Base-by-base conservation (phyloP, 2,888 invertebrate species). In the Colostygia pectinataria region DNA sequence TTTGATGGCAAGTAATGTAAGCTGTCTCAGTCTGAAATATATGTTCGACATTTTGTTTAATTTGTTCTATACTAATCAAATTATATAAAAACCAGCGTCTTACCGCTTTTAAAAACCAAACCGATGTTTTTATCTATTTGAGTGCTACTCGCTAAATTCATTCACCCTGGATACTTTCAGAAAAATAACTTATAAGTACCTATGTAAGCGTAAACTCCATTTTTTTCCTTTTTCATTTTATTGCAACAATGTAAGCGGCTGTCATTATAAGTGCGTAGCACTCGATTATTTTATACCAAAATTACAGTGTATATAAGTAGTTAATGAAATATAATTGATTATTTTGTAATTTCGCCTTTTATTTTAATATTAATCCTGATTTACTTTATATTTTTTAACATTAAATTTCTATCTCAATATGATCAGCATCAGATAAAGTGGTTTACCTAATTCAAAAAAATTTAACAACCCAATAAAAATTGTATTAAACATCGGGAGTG, bases 211-310 rank as follows among this genome's bases (percentile, higher is more conserved):
- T 23, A 14, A 5, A 13, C 5, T 7, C 23, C 25, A 10, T 33
- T 15, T 4, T 24, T 18, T 20, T 28, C 2, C 6, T 31, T 18
- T 32, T 12, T 12, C 2, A 29, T 28, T 12, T 20, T 10, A 33
- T 4, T 33, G 32, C 32, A 23, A 20, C 28, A 20, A 20, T 25
- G 40, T 40, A 52, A 51, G 39, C 45, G 37, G 52, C 33, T 49
- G 39, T 53, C 34, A 53, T 54, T 29, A 66, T 64, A 65, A 66
- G 79, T 80, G 79, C 78, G 70, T 78, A 79, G 79, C 79, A 80
- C 77, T 71, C 65, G 68, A 69, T 71, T 79, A 76, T 76, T 79
- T 78, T 76, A 78, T 81, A 83, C 80, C 80, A 83, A 82, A 83
- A 76, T 52, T 38, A 42, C 38, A 39, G 46, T 46, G 47, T 43